Conservation (phyloP, 1,140 invertebrate genomes). For the Heliothis subflexa region DNA sequence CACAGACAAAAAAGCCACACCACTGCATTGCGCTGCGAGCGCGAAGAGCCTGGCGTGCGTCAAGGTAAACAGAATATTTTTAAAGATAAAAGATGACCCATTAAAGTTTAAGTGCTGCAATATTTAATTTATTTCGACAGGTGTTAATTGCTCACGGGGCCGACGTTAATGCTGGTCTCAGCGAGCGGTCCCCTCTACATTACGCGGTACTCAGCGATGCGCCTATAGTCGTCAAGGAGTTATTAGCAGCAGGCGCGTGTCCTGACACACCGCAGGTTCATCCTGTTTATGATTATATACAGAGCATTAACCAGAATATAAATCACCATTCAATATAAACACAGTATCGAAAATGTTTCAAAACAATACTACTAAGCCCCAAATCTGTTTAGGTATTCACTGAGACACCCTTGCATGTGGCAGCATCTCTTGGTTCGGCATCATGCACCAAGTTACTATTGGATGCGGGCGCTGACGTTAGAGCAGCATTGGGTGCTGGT, state of each 20-base stretch:
- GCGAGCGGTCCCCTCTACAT: constrained; percentile 89
- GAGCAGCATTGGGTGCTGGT: constrained; percentile 89
- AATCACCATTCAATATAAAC: constrained; percentile 51
- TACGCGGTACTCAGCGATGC: constrained; percentile 91
- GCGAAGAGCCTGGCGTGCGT: constrained; percentile 87
- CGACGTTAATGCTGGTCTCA: constrained; percentile 91
- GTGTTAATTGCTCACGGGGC: constrained; percentile 89
- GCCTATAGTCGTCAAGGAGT: constrained; percentile 89
- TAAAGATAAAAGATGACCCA: constrained; percentile 47
- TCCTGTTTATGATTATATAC: constrained; percentile 49
- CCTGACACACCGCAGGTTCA: constrained; percentile 92
- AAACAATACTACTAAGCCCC: constrained; percentile 42
- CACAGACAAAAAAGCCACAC: constrained; percentile 88
- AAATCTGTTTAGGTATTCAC: constrained; percentile 88
- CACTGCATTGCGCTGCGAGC: constrained; percentile 92
- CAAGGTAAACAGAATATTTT: constrained; percentile 68
- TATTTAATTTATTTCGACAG: constrained; percentile 75
- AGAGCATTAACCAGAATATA: constrained; percentile 47
- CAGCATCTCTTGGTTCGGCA: constrained; percentile 90
- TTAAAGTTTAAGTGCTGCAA: constrained; percentile 28
- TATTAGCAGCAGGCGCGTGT: constrained; percentile 90
- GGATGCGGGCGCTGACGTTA: constrained; percentile 91
- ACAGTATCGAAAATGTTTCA: constrained; percentile 23
- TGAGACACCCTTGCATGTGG: constrained; percentile 94
- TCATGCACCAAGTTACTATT: constrained; percentile 90